Evolutionary conservation across 2,113 vertebrate genomes (phyloP).

Genomic region (Xiphophorus maculatus): DNA sequence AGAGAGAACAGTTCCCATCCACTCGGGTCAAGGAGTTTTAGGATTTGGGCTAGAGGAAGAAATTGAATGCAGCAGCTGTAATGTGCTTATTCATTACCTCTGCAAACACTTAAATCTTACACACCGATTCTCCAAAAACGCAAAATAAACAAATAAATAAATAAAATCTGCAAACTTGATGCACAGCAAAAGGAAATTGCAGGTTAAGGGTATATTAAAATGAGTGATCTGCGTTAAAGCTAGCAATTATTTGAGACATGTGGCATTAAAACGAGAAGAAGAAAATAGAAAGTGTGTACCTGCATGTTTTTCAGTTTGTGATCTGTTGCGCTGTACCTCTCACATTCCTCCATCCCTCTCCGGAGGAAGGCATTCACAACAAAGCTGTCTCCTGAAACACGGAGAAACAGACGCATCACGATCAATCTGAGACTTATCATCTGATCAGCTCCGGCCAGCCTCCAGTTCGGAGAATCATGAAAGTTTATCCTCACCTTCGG

Average conservation of each 20-base stretch:
- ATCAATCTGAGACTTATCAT: not conserved
- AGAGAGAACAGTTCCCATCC: slow-evolving; percentile 45
- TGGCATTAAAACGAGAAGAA: not conserved
- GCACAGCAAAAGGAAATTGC: not conserved
- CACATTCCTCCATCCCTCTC: slow-evolving; percentile 80
- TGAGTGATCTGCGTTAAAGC: too few species aligned
- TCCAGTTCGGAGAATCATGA: not conserved
- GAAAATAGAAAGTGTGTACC: slow-evolving; percentile 59
- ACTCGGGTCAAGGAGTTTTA: slow-evolving; percentile 38
- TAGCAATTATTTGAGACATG: not conserved
- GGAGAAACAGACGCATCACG: not conserved
- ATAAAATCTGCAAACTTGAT: not conserved
- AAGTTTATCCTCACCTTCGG: slow-evolving; percentile 76
- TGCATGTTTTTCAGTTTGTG: slow-evolving; percentile 75
- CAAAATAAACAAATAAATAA: not conserved
- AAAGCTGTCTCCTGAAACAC: slow-evolving; percentile 81
- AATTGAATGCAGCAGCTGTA: slow-evolving; percentile 32
- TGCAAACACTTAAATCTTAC: slow-evolving; percentile 26
- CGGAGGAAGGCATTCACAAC: slow-evolving; percentile 81
- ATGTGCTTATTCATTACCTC: slow-evolving; percentile 17
- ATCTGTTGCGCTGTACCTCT: slow-evolving; percentile 71
- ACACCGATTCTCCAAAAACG: not conserved
- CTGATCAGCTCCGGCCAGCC: not conserved
- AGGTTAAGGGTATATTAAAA: not conserved
- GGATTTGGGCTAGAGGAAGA: slow-evolving; percentile 36